Evolutionary conservation across 1,140 invertebrate species (phyloP).

Genomic region (Saccostrea glomerata): DNA sequence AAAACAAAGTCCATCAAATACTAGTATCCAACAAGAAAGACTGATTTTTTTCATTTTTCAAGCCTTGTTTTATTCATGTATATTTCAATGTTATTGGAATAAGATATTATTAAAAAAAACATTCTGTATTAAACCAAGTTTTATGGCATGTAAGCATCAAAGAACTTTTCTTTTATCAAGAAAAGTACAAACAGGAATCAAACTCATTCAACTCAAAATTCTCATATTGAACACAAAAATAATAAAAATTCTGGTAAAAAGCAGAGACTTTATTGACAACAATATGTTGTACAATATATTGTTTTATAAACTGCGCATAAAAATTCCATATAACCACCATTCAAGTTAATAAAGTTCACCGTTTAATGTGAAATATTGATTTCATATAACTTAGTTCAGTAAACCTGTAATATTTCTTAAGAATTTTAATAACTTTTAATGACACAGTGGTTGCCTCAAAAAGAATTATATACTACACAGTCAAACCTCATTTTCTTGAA

Average conservation of each 20-base stretch:
- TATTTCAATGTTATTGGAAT: too few species aligned
- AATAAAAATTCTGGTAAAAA: neutral
- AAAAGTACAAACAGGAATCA: too few species aligned
- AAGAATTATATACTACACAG: neutral
- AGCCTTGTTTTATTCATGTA: too few species aligned
- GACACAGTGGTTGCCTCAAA: neutral
- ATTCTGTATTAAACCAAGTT: too few species aligned
- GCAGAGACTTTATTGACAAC: constrained; percentile 30
- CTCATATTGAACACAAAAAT: too few species aligned
- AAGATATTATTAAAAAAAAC: too few species aligned
- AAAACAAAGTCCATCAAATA: too few species aligned
- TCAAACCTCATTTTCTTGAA: neutral
- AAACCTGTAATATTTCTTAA: neutral
- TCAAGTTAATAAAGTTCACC: neutral
- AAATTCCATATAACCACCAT: neutral
- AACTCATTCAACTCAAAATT: too few species aligned
- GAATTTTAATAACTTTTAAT: neutral
- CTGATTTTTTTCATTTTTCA: too few species aligned
- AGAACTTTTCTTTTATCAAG: too few species aligned
- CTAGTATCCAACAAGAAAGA: too few species aligned
- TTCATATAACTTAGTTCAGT: neutral
- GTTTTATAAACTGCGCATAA: neutral
- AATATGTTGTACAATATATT: neutral
- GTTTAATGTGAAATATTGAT: neutral
- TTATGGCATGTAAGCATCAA: too few species aligned